Evolutionary conservation across 2,888 invertebrate genomes (phyloP), one percentile per base, ranked within the genome.

Genomic region (Branchellion lobata): DNA sequence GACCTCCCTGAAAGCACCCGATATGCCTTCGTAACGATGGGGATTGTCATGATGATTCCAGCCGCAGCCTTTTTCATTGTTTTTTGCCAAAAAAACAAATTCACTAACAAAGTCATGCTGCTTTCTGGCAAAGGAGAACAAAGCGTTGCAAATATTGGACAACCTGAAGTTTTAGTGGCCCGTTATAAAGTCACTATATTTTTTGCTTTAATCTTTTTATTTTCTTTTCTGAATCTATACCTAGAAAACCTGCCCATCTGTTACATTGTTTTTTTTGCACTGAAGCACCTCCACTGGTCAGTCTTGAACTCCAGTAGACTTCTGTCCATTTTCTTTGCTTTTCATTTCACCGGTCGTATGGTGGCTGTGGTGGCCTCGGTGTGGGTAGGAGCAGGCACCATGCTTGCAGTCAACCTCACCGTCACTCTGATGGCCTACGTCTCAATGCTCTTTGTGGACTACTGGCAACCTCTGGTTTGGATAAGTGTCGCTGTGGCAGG

Each of bases 1-100:
- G 29, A 29, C 29, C 51, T 3, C 1, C 27, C 68, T 14, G 31
- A 34, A 36, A 34, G 5, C n/a, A 68, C 77, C 24, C 61, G 79
- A 47, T 77, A 33, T 61, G 81, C 81, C 11, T 81, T 73, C 57
- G 53, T 79, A 11, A 77, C 81, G 3, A 47, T 81, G 5, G 81
- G 79, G 24, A 11, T 40, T 21, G 21, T 79, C 8, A 68, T 57
- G 21, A 47, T 79, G 24, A n/a, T 53, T 18, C 21, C 72, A 14
- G 73, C 57, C 33, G 14, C 76, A 29, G 51, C 51, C 21, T 81
- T 79, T 51, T n/a, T 69, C 0, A 31, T 51, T 3, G 11, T 79
- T 14, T 79, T 53, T 36, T 57, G 34, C 14, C 27, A 68, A 34
- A 14, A 11, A n/a, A 34, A 18, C 33, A 61, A 29, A 31, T 27